These are phyloP conservation scores for Sarcophaga subvicina DNA, from an alignment of 2,888 invertebrate genomes.

Conservation along the genomic window DNA sequence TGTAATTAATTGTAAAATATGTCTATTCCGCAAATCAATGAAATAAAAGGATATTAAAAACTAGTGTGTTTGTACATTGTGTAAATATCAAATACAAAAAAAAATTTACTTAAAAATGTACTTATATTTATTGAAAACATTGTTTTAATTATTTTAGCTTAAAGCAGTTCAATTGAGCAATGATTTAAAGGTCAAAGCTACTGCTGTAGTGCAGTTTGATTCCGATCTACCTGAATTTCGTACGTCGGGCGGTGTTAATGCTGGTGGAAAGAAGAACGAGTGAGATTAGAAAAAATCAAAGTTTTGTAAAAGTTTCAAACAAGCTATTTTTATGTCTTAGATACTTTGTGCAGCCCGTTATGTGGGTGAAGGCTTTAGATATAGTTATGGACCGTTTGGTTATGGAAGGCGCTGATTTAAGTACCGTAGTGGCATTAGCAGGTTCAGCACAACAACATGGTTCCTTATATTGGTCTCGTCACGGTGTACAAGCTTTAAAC, in stretches of 20 bases:
- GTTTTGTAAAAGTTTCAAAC: background rate
- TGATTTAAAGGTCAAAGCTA: conserved; percentile 87
- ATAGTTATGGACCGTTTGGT: conserved; percentile 93
- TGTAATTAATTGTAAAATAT: too few relatives aligned
- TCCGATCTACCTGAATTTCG: conserved; percentile 95
- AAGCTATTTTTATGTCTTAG: conserved; percentile 75
- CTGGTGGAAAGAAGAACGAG: conserved; percentile 82
- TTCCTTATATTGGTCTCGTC: conserved; percentile 96
- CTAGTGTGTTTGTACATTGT: background rate
- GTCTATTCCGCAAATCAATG: too few relatives aligned
- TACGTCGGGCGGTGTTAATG: conserved; percentile 84
- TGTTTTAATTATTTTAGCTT: conserved; percentile 85
- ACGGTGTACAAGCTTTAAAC: conserved; percentile 86
- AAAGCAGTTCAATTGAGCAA: conserved; percentile 93
- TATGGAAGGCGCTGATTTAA: conserved; percentile 91
- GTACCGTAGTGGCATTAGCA: conserved; percentile 91
- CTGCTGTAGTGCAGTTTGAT: conserved; percentile 94
- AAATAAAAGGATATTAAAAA: background rate
- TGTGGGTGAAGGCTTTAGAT: conserved; percentile 98
- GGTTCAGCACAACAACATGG: conserved; percentile 99
- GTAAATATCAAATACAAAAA: background rate
- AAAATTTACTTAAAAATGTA: background rate
- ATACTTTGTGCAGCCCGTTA: conserved; percentile 91
- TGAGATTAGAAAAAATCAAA: conserved; percentile 67
- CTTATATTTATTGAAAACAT: background rate